Evolutionary conservation across 2,888 invertebrate genomes (phyloP).

Genomic region (Rhagonycha fulva): DNA sequence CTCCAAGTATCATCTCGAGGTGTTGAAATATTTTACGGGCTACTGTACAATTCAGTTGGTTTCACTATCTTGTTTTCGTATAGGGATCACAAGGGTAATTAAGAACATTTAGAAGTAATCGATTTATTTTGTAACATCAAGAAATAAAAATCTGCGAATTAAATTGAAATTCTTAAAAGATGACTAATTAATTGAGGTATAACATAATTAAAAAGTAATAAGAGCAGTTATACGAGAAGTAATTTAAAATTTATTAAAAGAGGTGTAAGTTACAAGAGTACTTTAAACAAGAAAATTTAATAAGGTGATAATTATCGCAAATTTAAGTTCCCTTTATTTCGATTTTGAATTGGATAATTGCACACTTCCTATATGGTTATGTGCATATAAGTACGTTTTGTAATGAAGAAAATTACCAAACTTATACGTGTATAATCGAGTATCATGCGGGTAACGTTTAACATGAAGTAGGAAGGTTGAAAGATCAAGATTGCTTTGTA

Average conservation of each 20-base stretch:
- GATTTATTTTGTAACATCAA: not conserved
- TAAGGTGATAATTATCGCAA: conserved; percentile 8
- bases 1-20: not conserved
- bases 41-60: not conserved
- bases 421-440: not conserved
- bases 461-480: not conserved
- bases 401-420: not conserved
- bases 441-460: not conserved
- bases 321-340: conserved; percentile 5
- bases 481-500: not conserved
- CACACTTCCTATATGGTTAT: conserved; percentile 3
- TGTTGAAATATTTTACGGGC: not conserved
- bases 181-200: not conserved
- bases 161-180: not conserved
- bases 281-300: conserved; percentile 3
- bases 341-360: conserved; percentile 5
- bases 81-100: not conserved
- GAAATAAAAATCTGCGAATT: not conserved
- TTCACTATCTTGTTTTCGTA: not conserved
- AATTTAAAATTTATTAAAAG: not conserved
- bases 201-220: not conserved
- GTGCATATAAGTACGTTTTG: not conserved
- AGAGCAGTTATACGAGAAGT: not conserved
- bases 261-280: not conserved
- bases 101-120: not conserved